phyloP scores from a whole-genome alignment of 2,888 invertebrate species.

The Charanyca ferruginea region DNA sequence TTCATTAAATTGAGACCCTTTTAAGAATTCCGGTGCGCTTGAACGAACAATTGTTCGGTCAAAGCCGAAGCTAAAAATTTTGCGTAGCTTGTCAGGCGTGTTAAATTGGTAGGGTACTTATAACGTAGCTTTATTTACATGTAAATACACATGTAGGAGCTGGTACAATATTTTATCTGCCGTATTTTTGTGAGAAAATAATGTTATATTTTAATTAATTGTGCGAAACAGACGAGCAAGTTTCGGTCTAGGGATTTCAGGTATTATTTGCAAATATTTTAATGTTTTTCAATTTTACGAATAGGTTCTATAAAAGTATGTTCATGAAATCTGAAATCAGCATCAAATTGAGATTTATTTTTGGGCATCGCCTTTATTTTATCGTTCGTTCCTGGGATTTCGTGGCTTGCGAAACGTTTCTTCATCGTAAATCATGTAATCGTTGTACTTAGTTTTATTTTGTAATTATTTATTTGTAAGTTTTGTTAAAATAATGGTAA shows the following conservation, averaged over 20 bases:
- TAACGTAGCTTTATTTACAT: constrained; percentile 49
- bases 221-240: background rate
- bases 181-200: constrained; percentile 24
- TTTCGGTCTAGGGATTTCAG: background rate
- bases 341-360: background rate
- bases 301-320: background rate
- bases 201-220: constrained; percentile 19
- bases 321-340: background rate
- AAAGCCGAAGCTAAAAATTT: constrained; percentile 31
- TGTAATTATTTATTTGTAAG: too few species aligned
- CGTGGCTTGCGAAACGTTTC: background rate
- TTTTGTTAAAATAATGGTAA: too few species aligned
- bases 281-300: background rate
- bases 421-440: too few species aligned
- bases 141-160: constrained; percentile 21
- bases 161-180: constrained; percentile 14
- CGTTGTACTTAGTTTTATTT: too few species aligned
- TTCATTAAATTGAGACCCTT: constrained; percentile 20
- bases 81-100: constrained; percentile 33
- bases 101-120: constrained; percentile 29
- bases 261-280: too few species aligned
- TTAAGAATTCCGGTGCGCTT: constrained; percentile 32
- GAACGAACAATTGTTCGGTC: constrained; percentile 37
- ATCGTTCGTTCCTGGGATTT: background rate
- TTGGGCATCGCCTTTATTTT: background rate